Evolutionary conservation across 2,113 vertebrate species (phyloP).

Genomic region (Apistogramma diplotaenia): DNA sequence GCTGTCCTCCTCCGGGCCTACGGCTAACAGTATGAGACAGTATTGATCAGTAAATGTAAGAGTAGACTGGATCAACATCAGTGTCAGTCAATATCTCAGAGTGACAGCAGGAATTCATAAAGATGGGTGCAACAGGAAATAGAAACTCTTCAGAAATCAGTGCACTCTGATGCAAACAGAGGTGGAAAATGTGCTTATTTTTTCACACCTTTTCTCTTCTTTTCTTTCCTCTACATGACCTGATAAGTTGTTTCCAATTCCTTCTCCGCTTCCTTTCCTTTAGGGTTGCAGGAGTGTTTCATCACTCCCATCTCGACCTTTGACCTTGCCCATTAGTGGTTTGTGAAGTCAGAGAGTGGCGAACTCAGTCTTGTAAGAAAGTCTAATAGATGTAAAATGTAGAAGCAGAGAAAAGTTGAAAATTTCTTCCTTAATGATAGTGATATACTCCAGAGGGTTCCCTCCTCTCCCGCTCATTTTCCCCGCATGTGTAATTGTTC

Average conservation of each 20-base stretch:
- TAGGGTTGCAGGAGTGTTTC: conserved; percentile 53
- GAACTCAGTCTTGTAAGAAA: not conserved
- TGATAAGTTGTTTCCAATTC: not conserved
- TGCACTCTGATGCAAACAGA: not conserved
- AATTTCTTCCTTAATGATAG: conserved; percentile 40
- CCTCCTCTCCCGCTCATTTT: conserved; percentile 4
- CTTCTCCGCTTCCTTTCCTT: not conserved
- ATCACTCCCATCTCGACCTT: conserved; percentile 52
- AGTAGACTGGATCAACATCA: conserved; percentile 44
- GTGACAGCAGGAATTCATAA: conserved; percentile 28
- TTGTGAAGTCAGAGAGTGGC: not conserved
- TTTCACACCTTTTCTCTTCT: not conserved
- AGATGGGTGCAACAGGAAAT: not conserved
- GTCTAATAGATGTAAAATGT: conserved; percentile 55
- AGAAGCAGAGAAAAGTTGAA: conserved; percentile 40
- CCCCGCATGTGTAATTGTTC: conserved; percentile 41
- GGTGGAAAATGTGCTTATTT: not conserved
- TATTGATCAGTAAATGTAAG: conserved; percentile 52
- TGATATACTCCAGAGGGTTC: conserved; percentile 30
- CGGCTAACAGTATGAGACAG: conserved; percentile 45
- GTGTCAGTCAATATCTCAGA: conserved; percentile 10
- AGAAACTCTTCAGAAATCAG: not conserved
- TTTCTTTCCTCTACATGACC: not conserved
- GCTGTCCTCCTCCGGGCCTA: conserved; percentile 6
- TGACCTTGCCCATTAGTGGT: conserved; percentile 42